These are phyloP conservation scores for Coptodon rendalli DNA, from an alignment of 2,113 vertebrate genomes.

Conservation along the genomic window DNA sequence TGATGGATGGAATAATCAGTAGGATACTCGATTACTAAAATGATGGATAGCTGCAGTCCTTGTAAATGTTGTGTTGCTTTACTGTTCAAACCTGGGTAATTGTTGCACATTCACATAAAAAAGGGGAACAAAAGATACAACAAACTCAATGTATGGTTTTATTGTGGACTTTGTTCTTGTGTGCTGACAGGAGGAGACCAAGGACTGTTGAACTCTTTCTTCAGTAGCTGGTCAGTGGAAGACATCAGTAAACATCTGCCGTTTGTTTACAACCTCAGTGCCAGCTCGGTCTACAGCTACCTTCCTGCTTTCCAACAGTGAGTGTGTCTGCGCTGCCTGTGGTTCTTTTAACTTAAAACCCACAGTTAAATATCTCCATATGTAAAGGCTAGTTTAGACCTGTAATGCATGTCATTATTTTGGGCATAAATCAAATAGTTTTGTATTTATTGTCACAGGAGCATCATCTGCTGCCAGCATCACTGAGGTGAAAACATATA, in stretches of 20 bases:
- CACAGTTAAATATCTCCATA: background rate
- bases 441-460: background rate
- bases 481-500: background rate
- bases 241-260: slow-evolving; percentile 78
- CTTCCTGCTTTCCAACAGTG: slow-evolving; percentile 79
- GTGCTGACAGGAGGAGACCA: slow-evolving; percentile 79
- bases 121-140: background rate
- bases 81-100: background rate
- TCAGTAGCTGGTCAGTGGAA: slow-evolving; percentile 69
- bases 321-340: slow-evolving; percentile 24
- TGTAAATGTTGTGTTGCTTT: background rate
- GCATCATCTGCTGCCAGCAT: background rate
- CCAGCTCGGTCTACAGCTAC: slow-evolving; percentile 71
- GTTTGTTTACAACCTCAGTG: slow-evolving; percentile 78
- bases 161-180: background rate
- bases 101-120: background rate
- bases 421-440: background rate
- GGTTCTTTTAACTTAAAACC: rapidly evolving
- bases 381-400: rapidly evolving
- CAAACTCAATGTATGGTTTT: background rate
- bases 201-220: slow-evolving; percentile 80
- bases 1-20: rapidly evolving
- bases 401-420: background rate
- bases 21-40: background rate
- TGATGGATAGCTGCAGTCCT: background rate